Base-by-base conservation (phyloP, 2,888 invertebrate genomes). In the Eupithecia pulchellata region DNA sequence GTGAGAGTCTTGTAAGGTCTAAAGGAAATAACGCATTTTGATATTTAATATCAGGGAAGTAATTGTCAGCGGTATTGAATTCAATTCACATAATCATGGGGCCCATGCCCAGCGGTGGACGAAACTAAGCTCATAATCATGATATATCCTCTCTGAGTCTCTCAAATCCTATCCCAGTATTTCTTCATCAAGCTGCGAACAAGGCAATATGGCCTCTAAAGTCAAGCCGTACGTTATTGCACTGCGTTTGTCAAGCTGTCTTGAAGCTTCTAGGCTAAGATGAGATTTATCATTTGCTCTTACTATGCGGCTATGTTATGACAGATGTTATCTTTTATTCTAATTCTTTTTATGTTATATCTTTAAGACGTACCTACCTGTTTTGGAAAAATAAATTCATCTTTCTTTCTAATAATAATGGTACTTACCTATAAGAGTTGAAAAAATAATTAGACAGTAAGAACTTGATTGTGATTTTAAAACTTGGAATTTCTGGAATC, bases 191-290 rank as follows among this genome's bases (percentile, higher is more conserved):
- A 57, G 57, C 14, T 29, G 8, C 17, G 14, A 17, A 57, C 29
- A 17, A 57, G 29, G 71, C 60, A 71, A 71, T 71, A 67, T 39
- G 30, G 60, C 52, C 34, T 30, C 64, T 64, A 60, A 67, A 71
- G 64, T 34, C 39, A 61, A 68, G 55, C 55, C 32, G 32, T 55
- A 66, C 66, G 64, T 68, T 72, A 72, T 72, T 72, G 71, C 71
- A 65, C 65, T 68, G 62, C 71, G 62, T 65, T 68, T 68, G 68
- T 72, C 71, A 68, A 62, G 65, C 68, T 72, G 71, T 72, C 71
- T 68, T 32, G 32, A n/a, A 58, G 60, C 55, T 61, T 64, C 36
- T 9, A 57, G 32, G 14, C 64, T 55, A 39, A 68, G 55, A 57
- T 65, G 25, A 65, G 71, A 65, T 65, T 68, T 68, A 72, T 60